Base-by-base conservation (phyloP, 2,888 invertebrate species). In the Colostygia pectinataria region DNA sequence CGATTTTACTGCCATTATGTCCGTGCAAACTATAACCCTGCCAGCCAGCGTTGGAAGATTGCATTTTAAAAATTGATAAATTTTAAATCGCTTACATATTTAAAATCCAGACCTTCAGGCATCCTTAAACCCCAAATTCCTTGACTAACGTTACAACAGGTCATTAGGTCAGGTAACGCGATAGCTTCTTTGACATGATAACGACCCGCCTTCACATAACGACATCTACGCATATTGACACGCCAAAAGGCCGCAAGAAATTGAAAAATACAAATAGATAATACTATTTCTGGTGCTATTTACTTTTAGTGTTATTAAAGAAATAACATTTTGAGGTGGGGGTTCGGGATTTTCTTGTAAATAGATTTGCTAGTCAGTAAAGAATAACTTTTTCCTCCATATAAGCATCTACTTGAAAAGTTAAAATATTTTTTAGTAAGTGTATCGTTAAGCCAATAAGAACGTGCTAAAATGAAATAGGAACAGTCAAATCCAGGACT, bases 151-250 rank as follows among this genome's bases (percentile, higher is more conserved):
- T n/a, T n/a, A n/a, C n/a, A n/a, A n/a, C n/a, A n/a, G n/a, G n/a
- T n/a, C n/a, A n/a, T 86, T 86, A 86, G 85, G 79, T 78, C 75
- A 71, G 66, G 84, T 83, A 84, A 87, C 74, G 68, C 77, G 85
- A 88, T 87, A 86, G 86, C 83, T 86, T 84, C 88, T 88, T 88
- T 88, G 88, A 89, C 79, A 87, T 88, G 88, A 81, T 87, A 88
- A 88, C 87, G 84, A 87, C 66, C 71, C 68, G 75, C 72, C 76
- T 71, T 70, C 74, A 77, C 73, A 79, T 77, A 79, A 77, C 78
- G 68, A 74, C 75, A 85, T 85, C 85, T 71, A 87, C 86, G 77
- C 75, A 60, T 74, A 77, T 73, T 71, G 78, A 72, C 68, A 69
- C 67, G 60, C 61, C 64, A 53, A 64, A 59, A 55, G 50, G 56